phyloP scores from a whole-genome alignment of 2,797 vertebrate genomes.

The Peromyscus aztecus region DNA sequence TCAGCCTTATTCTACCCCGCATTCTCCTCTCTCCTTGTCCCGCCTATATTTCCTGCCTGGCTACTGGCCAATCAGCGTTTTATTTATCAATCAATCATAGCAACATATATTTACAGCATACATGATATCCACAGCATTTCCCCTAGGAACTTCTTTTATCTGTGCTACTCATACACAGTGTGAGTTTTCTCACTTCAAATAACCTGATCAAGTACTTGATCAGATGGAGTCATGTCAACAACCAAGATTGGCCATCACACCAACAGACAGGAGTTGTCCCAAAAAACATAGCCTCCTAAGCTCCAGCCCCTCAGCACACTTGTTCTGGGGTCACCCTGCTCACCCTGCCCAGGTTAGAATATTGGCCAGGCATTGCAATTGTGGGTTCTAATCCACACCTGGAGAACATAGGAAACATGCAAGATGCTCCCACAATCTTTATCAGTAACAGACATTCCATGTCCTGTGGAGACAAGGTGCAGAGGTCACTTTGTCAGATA shows the following conservation, averaged over 20 bases:
- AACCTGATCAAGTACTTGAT: neutral
- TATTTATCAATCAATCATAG: too few relatives aligned
- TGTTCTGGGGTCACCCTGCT: accelerated
- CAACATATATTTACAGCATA: too few relatives aligned
- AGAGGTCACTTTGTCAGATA: neutral
- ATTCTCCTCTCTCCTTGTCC: too few relatives aligned
- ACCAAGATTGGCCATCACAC: neutral
- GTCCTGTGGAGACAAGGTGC: neutral
- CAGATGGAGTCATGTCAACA: neutral
- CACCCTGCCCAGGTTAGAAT: accelerated
- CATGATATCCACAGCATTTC: neutral
- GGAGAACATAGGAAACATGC: neutral
- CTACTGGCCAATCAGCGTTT: too few relatives aligned
- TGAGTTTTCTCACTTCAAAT: neutral
- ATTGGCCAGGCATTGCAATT: too few relatives aligned
- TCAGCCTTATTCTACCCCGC: too few relatives aligned
- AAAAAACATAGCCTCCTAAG: neutral
- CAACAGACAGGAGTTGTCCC: too few relatives aligned
- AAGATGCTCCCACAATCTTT: too few relatives aligned
- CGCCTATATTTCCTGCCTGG: too few relatives aligned
- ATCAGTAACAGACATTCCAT: accelerated
- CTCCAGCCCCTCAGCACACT: accelerated
- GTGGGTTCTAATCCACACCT: accelerated
- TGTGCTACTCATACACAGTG: neutral
- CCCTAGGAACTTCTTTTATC: neutral